These are phyloP conservation scores for Menidia menidia DNA, from an alignment of 2,797 vertebrate species.

Conservation along the genomic window DNA sequence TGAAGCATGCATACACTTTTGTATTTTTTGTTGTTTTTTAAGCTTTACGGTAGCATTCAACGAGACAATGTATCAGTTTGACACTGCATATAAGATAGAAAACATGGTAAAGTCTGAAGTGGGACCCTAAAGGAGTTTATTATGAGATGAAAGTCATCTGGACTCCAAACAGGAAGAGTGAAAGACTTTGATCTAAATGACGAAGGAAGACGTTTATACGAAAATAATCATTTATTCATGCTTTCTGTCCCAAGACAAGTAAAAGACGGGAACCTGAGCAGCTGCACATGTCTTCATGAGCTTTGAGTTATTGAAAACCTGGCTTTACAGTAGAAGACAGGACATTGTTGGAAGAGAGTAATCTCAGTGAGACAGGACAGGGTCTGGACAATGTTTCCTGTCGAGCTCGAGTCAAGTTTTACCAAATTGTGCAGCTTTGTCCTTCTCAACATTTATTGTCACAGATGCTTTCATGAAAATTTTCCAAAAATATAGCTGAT, in stretches of 20 bases:
- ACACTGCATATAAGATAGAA: no score
- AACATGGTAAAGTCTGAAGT: no score
- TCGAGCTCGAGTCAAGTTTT: background rate
- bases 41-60: no score
- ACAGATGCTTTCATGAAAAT: background rate
- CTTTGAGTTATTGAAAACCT: conserved; percentile 32
- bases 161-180: conserved; percentile 20
- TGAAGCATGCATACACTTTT: no score
- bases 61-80: no score
- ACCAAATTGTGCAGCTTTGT: conserved; percentile 3
- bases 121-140: background rate
- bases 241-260: conserved; percentile 30
- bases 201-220: conserved; percentile 28
- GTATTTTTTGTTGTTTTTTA: no score
- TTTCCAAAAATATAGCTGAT: background rate
- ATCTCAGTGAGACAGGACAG: conserved; percentile 34
- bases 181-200: conserved; percentile 28
- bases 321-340: conserved; percentile 29
- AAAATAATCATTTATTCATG: conserved; percentile 43
- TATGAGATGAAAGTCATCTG: background rate
- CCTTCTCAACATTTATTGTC: background rate
- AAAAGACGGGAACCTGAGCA: conserved; percentile 49
- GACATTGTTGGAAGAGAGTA: conserved; percentile 24
- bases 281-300: conserved; percentile 44
- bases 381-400: background rate